Base-by-base conservation (phyloP, 2,797 vertebrate genomes). In the Alca torda region DNA sequence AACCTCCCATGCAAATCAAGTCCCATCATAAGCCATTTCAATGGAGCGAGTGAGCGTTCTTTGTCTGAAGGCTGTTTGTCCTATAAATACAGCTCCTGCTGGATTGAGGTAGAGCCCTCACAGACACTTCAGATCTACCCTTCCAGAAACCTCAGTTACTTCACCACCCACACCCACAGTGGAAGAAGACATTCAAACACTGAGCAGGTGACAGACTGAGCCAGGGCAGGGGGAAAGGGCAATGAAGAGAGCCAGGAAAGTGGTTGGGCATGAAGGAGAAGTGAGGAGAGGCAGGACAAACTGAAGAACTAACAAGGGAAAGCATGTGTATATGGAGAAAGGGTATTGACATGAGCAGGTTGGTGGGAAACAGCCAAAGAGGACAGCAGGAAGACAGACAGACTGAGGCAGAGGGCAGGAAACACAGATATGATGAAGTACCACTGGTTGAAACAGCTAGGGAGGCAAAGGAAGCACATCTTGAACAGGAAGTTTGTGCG, bases 1-100 rank as follows among this genome's bases (percentile, higher is more conserved):
- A 68, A 37, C 39, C 41, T 80, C 48, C 43, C 48, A 53, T 33
- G 60, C 13, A 67, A 3, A 2, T 18, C 8, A 63, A 51, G 35
- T 35, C 41, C 46, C 68, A 41, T 26, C 50, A 60, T 1, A 6
- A 84, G 41, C 31, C 24, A 70, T n/a, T 84, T 9, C 0, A 0
- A 50, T 18, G 16, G 13, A 82, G 7, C 21, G 20, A 53, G 31
- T 4, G 25, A 45, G 19, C 1, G 13, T 11, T 68, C 50, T 69
- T 63, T 0, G 0, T 35, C 43, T 87, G 46, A 63, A 48, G 33
- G 60, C 19, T 77, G 6, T 48, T 56, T 41, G 15, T 50, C 60
- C 56, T 69, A 4, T 9, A 53, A 69, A 48, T 41, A 60, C 7
- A 78, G 70, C 30, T 86, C 53, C 50, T 7, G 3, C 19, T 39